phyloP scores from a whole-genome alignment of 2,113 vertebrate species.

The Microtus pennsylvanicus region DNA sequence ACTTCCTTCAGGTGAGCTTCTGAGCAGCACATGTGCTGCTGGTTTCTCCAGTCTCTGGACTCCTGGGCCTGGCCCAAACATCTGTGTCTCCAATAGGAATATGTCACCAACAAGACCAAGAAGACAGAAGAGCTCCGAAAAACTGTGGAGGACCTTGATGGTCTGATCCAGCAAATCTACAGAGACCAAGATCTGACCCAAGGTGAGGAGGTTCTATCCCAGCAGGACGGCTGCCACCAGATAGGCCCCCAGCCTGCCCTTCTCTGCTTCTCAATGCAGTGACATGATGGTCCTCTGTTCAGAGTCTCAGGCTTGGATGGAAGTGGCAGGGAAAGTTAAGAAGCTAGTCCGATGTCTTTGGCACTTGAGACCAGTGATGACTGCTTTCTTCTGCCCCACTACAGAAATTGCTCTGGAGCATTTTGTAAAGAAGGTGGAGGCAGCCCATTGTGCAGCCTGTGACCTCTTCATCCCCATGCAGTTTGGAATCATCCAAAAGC shows the following conservation, averaged over 20 bases:
- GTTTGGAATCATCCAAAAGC: conserved; percentile 93
- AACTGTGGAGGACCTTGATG: conserved; percentile 92
- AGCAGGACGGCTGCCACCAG: neutral
- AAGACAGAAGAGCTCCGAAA: conserved; percentile 92
- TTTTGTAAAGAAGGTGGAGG: conserved; percentile 95
- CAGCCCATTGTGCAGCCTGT: conserved; percentile 94
- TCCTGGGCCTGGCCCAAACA: neutral
- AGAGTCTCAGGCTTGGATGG: neutral
- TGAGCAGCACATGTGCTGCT: neutral
- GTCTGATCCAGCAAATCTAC: conserved; percentile 94
- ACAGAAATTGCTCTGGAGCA: conserved; percentile 95
- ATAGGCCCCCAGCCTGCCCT: neutral
- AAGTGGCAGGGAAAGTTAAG: neutral
- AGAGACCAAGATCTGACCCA: conserved; percentile 95
- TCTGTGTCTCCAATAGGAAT: conserved; percentile 88
- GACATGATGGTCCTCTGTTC: neutral
- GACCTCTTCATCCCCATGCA: conserved; percentile 97
- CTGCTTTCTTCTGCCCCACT: neutral
- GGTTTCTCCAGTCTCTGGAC: neutral
- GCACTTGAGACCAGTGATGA: neutral
- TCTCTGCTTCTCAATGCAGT: neutral
- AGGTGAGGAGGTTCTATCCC: conserved; percentile 82
- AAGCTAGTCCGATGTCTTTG: neutral
- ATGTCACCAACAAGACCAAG: conserved; percentile 93
- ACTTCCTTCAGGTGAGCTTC: conserved; percentile 93